Evolutionary conservation across 2,797 vertebrate genomes (phyloP).

Genomic region (Odontamblyopus rebecca): DNA sequence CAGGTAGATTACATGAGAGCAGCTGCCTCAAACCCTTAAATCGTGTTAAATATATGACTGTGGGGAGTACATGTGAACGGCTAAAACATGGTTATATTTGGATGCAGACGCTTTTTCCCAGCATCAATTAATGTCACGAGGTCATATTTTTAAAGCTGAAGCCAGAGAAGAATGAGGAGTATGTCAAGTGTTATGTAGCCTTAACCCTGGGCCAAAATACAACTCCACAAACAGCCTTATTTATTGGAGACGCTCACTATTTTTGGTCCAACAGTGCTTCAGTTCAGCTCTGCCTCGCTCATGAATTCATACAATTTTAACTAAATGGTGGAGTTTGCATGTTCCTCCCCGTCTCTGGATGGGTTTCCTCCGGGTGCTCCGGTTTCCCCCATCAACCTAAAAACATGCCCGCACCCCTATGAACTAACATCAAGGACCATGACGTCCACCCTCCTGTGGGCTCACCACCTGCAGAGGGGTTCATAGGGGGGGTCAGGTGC

Average conservation of each 20-base stretch:
- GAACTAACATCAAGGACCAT: no score
- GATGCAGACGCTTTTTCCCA: slow-evolving; percentile 10
- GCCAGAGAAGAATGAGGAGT: slow-evolving; percentile 36
- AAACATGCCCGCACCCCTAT: no score
- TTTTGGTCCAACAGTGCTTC: slow-evolving; percentile 39
- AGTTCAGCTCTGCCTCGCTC: slow-evolving; percentile 11
- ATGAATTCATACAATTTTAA: slow-evolving; percentile 26
- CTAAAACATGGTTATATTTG: slow-evolving; percentile 25
- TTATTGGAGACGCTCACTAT: slow-evolving; percentile 53
- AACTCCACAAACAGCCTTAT: slow-evolving; percentile 58
- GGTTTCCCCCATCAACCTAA: no score
- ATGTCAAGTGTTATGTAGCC: slow-evolving; percentile 62
- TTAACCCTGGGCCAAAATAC: slow-evolving; percentile 53
- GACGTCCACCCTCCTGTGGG: no score
- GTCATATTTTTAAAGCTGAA: slow-evolving; percentile 21
- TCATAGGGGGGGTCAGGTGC: no score
- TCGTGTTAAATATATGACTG: not conserved
- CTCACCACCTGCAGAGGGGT: no score
- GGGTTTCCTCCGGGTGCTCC: no score
- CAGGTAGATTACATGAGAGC: not conserved
- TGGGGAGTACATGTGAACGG: slow-evolving; percentile 3
- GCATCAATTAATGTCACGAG: slow-evolving; percentile 16
- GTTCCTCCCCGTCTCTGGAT: no score
- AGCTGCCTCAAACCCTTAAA: not conserved
- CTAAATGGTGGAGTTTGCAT: not conserved